phyloP scores from a whole-genome alignment of 2,888 invertebrate species.

The Chloromyia formosa region DNA sequence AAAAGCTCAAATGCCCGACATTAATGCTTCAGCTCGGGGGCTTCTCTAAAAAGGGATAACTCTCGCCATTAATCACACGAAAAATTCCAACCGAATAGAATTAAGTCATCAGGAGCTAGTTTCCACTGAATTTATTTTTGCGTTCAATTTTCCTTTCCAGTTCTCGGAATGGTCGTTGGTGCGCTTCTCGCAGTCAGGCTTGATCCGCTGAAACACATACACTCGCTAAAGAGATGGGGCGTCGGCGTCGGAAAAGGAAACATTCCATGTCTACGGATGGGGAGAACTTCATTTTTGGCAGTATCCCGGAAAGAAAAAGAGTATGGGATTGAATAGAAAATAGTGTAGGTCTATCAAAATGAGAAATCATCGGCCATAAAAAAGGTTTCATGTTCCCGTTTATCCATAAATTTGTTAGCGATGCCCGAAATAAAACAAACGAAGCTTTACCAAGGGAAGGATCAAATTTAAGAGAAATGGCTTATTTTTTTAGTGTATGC shows the following conservation, averaged over 20 bases:
- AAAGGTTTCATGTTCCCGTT: conserved; percentile 44
- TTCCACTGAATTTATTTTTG: conserved; percentile 44
- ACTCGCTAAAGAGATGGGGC: too few species aligned
- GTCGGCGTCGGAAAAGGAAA: conserved; percentile 7
- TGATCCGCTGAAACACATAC: conserved; percentile 2
- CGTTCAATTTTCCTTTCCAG: conserved; percentile 25
- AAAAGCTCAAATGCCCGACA: conserved; percentile 12
- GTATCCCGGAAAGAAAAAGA: conserved; percentile 7
- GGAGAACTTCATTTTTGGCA: conserved; percentile 21
- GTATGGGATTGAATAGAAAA: conserved; percentile 12
- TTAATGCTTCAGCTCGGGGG: not conserved
- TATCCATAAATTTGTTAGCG: conserved; percentile 45
- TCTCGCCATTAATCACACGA: conserved; percentile 38
- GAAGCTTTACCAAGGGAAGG: not conserved
- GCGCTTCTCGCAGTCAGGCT: not conserved
- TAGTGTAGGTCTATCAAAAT: conserved; percentile 42
- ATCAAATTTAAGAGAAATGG: conserved; percentile 18
- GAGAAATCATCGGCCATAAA: conserved; percentile 44
- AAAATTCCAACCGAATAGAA: conserved; percentile 43
- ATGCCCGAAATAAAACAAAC: conserved; percentile 25
- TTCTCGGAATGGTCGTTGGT: not conserved
- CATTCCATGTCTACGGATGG: not conserved
- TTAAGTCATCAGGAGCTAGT: conserved; percentile 45
- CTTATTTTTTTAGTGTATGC: not conserved
- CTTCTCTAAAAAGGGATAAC: conserved; percentile 38